phyloP scores from a whole-genome alignment of 2,113 vertebrate species.

The Hydropotes inermis region DNA sequence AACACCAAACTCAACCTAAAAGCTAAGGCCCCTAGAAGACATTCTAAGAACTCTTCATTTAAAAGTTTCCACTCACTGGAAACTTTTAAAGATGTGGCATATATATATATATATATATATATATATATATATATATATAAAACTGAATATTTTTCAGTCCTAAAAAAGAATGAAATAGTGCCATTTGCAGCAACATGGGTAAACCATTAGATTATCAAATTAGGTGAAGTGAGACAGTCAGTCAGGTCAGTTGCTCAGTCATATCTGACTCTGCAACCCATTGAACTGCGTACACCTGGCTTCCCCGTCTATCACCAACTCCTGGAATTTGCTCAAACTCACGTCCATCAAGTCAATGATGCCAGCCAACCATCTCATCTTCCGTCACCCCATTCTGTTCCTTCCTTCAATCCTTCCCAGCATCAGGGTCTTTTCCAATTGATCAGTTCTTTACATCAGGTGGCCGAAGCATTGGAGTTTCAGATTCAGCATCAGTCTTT shows the following conservation, averaged over 20 bases:
- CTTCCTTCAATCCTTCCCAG: background rate
- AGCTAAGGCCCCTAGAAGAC: background rate
- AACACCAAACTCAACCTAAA: background rate
- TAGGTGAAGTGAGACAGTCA: background rate
- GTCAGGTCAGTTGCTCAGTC: background rate
- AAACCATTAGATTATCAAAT: background rate
- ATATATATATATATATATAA: too few species aligned
- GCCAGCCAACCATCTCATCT: background rate
- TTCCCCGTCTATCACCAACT: background rate
- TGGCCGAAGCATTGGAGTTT: background rate
- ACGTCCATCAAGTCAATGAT: background rate
- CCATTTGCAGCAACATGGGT: background rate
- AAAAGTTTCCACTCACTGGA: background rate
- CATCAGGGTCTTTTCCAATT: background rate
- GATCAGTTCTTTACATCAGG: rapidly evolving
- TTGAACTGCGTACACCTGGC: background rate
- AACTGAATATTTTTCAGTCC: background rate
- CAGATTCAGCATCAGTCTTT: background rate
- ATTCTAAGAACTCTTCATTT: background rate
- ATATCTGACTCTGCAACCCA: background rate
- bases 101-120: background rate
- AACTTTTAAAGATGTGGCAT: background rate
- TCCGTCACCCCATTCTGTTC: background rate
- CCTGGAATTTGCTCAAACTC: background rate
- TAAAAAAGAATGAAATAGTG: background rate